Evolutionary conservation across 2,797 vertebrate genomes (phyloP).

Genomic region (Lacerta agilis): DNA sequence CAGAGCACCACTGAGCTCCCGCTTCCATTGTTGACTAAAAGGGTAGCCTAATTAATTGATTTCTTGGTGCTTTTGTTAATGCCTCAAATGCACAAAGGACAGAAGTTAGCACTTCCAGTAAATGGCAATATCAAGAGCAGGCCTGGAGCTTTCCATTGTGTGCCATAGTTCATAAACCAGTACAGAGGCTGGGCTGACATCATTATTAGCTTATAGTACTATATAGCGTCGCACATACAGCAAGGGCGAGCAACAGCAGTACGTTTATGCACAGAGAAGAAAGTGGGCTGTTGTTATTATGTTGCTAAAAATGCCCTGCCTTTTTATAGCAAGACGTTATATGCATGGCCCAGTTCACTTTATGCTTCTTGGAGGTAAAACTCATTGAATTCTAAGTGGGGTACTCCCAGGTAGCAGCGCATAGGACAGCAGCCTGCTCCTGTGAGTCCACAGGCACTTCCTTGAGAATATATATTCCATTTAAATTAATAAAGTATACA

Average conservation of each 20-base stretch:
- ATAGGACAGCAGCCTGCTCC: neutral
- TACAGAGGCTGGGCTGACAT: conserved; percentile 56
- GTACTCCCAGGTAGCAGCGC: neutral
- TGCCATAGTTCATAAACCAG: conserved; percentile 65
- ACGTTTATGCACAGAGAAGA: rapidly evolving
- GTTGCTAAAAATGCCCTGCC: neutral
- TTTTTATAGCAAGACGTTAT: conserved; percentile 2
- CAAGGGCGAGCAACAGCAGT: rapidly evolving
- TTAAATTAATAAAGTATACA: neutral
- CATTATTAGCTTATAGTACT: conserved; percentile 63
- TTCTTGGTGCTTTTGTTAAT: conserved; percentile 65
- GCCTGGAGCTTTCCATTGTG: conserved; percentile 49
- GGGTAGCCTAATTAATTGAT: conserved; percentile 67
- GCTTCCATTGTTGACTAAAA: conserved; percentile 60
- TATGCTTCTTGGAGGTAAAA: neutral
- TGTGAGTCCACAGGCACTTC: neutral
- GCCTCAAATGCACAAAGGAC: conserved; percentile 62
- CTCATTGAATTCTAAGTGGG: neutral
- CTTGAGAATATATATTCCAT: neutral
- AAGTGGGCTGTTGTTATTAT: neutral
- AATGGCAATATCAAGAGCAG: conserved; percentile 62
- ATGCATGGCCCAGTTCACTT: neutral
- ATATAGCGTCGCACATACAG: neutral
- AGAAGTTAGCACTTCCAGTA: conserved; percentile 53
- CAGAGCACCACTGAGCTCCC: conserved; percentile 28